Base-by-base conservation (phyloP, 2,113 vertebrate genomes). In the Cebidichthys violaceus region DNA sequence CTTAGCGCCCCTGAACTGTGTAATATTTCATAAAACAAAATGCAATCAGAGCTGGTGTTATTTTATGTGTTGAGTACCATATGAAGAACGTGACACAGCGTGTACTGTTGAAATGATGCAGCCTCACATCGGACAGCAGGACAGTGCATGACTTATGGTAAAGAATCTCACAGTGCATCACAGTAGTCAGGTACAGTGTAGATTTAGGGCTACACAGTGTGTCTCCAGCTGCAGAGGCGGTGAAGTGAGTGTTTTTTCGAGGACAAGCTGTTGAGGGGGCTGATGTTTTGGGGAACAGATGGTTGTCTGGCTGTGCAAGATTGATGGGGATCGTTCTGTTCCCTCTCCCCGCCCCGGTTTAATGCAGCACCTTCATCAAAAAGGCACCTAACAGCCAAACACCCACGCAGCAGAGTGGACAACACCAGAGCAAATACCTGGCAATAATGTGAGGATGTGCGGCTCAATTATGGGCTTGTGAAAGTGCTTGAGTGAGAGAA, bases 321-420 rank as follows among this genome's bases (percentile, higher is more conserved):
- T 89, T 83, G 83, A 92, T 89, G 74, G 80, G 35, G 7, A 45
- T 72, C 70, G 66, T 54, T 31, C 66, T 2, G 33, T 65, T 69
- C 59, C 43, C 31, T 55, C 75, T 31, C 39, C 61, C 77, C 59
- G 8, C 74, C 68, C 77, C n/a, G 8, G 29, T 76, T 85, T 75
- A 77, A 82, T 77, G 82, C 83, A 43, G 90, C 87, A 82, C 70
- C 83, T 90, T 80, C 77, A 89, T 92, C 90, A 89, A 55, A 75
- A 85, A 74, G 15, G 64, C 73, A 73, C 83, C 85, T 86, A 84
- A 68, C 69, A 78, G 86, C 70, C 77, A 62, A 89, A 83, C 84
- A 85, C 88, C 85, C 82, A 88, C 75, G 22, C 80, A 66, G 45
- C 75, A 71, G 61, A 79, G 75, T 11, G 68, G 88, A 87, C 84